Base-by-base conservation (phyloP, 2,888 invertebrate species). In the Drosophila setosimentum region DNA sequence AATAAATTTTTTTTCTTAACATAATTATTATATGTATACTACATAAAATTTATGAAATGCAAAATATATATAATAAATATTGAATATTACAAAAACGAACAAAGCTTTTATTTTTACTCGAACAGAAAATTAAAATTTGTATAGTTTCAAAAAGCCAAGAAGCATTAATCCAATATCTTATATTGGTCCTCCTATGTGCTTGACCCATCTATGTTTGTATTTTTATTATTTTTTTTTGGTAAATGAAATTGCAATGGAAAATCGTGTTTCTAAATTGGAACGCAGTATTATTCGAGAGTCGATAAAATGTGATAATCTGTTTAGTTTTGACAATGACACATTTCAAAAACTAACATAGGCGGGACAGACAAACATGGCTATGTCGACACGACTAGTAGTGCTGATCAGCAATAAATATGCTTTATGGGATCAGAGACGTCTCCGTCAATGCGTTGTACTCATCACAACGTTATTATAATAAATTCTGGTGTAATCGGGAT, bases 1-100 rank as follows among this genome's bases (percentile, higher is more conserved):
- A 73, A 68, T 51, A 67, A 50, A 24, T 68, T 84, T 83, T 84
- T 85, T 84, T 79, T 77, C 79, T 61, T 64, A 76, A 76, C 60
- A 78, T 77, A 68, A 79, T 61, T 78, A 88, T 83, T 80, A 74
- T 68, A 80, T 75, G 70, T 80, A 76, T 80, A 84, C 89, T 80
- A 87, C 50, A 86, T 68, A 83, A 83, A 63, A 64, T 60, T 73
- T 88, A 83, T 72, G 84, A 79, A 65, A 87, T 76, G 69, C 76
- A 77, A 76, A 87, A 78, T 81, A 83, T n/a, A 55, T 55, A 37
- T 74, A 89, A 87, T 89, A 89, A 89, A 84, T 65, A 88, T 86
- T 73, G 73, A 87, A 89, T 89, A 89, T 84, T 75, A 78, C 51
- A 80, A 81, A 81, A 78, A 60, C n/a, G 16, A 78, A 63, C 35